phyloP scores from a whole-genome alignment of 1,140 invertebrate genomes.

The Diorhabda carinulata region DNA sequence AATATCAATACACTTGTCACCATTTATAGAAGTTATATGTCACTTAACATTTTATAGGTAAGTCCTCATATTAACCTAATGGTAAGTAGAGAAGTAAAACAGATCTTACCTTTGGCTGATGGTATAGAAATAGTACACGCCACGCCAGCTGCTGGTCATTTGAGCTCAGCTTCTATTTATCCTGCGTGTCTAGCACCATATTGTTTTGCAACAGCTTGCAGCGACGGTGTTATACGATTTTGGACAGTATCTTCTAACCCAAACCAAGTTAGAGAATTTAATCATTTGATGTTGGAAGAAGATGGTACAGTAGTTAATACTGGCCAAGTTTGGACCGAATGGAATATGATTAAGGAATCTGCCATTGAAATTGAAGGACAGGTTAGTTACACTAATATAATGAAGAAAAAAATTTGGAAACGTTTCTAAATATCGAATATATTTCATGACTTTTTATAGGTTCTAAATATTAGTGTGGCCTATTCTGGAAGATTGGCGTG shows the following conservation, averaged over 20 bases:
- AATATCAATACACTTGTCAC: too few species aligned
- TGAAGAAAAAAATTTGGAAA: too few species aligned
- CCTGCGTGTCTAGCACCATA: slow-evolving; percentile 97
- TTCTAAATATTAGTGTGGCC: slow-evolving; percentile 91
- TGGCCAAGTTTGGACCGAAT: slow-evolving; percentile 45
- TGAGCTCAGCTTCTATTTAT: slow-evolving; percentile 97
- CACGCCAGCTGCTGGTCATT: slow-evolving; percentile 89
- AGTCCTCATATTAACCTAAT: slow-evolving; percentile 45
- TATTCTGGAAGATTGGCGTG: slow-evolving; percentile 96
- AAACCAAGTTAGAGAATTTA: slow-evolving; percentile 32
- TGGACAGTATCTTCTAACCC: slow-evolving; percentile 44
- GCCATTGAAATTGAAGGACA: slow-evolving; percentile 74
- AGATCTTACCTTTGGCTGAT: slow-evolving; percentile 73
- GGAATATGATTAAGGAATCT: slow-evolving; percentile 59
- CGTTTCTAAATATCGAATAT: not conserved
- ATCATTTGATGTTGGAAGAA: slow-evolving; percentile 39
- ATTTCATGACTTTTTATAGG: slow-evolving; percentile 39
- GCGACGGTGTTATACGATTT: slow-evolving; percentile 71
- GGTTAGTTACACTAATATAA: slow-evolving; percentile 9
- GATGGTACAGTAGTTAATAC: slow-evolving; percentile 55
- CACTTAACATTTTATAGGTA: not conserved
- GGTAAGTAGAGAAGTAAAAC: slow-evolving; percentile 45
- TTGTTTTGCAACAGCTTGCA: slow-evolving; percentile 89
- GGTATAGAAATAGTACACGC: slow-evolving; percentile 90
- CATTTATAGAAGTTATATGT: too few species aligned